Percentiles rank a stretch among this genome's conserved stretches.
These are phyloP conservation scores for Drosophila subpulchrella DNA, from an alignment of 1,140 invertebrate genomes.

Conservation along the genomic window DNA sequence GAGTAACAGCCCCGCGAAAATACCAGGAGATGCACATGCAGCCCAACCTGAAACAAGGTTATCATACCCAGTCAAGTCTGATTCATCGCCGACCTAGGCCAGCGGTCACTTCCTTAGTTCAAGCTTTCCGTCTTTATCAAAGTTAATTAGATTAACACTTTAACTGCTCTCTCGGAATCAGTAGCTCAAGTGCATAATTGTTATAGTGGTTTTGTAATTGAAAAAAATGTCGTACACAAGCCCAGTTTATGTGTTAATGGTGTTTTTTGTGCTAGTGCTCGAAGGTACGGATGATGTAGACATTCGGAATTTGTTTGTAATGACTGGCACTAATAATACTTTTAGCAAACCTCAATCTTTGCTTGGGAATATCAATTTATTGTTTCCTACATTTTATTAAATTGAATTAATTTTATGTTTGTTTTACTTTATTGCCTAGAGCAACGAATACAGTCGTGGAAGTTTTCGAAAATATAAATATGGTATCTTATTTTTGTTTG, in stretches of 20 bases:
- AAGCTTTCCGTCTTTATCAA: slow-evolving; percentile 42
- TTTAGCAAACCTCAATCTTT: background rate
- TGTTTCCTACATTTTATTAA: too few species aligned
- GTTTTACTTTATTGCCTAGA: too few species aligned
- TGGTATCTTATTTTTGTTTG: too few species aligned
- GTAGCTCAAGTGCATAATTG: slow-evolving; percentile 64
- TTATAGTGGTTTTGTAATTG: slow-evolving; percentile 59
- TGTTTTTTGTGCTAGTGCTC: background rate
- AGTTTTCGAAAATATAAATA: too few species aligned
- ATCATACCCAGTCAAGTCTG: slow-evolving; percentile 13
- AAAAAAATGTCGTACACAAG: slow-evolving; percentile 47
- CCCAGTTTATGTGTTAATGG: background rate
- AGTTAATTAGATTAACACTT: slow-evolving; percentile 76
- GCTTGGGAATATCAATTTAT: background rate
- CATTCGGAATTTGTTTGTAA: slow-evolving; percentile 54
- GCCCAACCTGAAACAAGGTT: slow-evolving; percentile 23
- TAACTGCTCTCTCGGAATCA: slow-evolving; percentile 17
- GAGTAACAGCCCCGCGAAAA: slow-evolving; percentile 12
- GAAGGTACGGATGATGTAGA: background rate
- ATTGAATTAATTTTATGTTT: too few species aligned
- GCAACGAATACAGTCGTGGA: too few species aligned
- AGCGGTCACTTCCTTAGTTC: slow-evolving; percentile 52
- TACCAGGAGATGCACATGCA: slow-evolving; percentile 4
- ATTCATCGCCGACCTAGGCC: slow-evolving; percentile 57
- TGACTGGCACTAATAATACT: slow-evolving; percentile 52